Evolutionary conservation across 2,888 invertebrate species (phyloP).

Genomic region (Catocala nupta): DNA sequence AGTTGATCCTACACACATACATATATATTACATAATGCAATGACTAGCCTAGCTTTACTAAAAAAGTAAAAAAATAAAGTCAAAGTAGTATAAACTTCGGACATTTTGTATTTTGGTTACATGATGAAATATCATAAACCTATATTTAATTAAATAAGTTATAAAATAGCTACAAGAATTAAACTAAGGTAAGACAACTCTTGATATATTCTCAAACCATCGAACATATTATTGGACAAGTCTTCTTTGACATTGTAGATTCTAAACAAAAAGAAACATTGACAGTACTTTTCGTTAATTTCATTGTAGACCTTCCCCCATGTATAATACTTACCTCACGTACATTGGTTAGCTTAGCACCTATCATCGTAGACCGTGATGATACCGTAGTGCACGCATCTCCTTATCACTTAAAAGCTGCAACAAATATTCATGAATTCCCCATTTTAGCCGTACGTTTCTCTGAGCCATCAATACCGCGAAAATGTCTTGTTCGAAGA

Average conservation of each 20-base stretch:
- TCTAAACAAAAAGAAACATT: neutral
- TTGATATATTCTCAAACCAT: no score
- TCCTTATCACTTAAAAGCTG: slow-evolving; percentile 84
- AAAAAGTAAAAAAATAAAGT: slow-evolving; percentile 1
- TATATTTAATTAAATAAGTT: no score
- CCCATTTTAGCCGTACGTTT: slow-evolving; percentile 77
- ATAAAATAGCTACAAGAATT: neutral
- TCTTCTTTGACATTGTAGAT: no score
- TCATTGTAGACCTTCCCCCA: slow-evolving; percentile 39
- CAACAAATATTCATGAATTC: slow-evolving; percentile 86
- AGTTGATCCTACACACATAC: slow-evolving; percentile 93
- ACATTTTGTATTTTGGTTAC: no score
- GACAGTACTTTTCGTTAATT: slow-evolving; percentile 11
- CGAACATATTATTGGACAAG: no score
- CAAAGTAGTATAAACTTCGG: no score
- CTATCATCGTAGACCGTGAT: slow-evolving; percentile 70
- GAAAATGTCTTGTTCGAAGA: slow-evolving; percentile 20
- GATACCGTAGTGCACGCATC: slow-evolving; percentile 72
- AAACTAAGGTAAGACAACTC: no score
- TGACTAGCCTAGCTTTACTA: neutral
- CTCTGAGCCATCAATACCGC: slow-evolving; percentile 58
- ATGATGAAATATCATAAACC: no score
- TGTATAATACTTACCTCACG: slow-evolving; percentile 75
- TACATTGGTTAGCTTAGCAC: slow-evolving; percentile 66
- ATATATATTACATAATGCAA: slow-evolving; percentile 27